phyloP scores from a whole-genome alignment of 1,140 invertebrate species.

The Drosophila arawakana region DNA sequence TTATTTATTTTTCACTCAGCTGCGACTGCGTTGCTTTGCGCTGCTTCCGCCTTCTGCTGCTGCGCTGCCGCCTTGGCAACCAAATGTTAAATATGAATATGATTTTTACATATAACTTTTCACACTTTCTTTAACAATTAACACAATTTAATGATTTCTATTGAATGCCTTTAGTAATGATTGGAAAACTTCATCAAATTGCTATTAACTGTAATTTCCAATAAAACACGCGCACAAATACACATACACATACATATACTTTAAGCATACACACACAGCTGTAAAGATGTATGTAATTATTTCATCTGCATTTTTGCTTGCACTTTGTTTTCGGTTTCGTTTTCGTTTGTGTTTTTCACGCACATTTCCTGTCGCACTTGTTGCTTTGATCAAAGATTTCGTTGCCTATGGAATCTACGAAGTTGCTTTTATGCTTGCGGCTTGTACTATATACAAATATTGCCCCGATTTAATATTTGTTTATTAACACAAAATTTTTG shows the following conservation, averaged over 20 bases:
- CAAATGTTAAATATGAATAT: slow-evolving; percentile 6
- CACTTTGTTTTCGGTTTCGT: slow-evolving; percentile 55
- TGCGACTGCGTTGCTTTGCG: slow-evolving; percentile 25
- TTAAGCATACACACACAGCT: background rate
- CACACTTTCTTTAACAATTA: slow-evolving; percentile 62
- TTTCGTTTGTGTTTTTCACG: slow-evolving; percentile 44
- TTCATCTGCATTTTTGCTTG: slow-evolving; percentile 35
- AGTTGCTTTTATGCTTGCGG: slow-evolving; percentile 33
- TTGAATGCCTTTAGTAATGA: slow-evolving; percentile 34
- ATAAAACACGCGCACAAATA: slow-evolving; percentile 28
- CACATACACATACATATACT: slow-evolving; percentile 16
- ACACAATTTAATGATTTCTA: slow-evolving; percentile 56
- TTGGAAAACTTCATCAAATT: slow-evolving; percentile 49
- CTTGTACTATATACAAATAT: slow-evolving; percentile 28
- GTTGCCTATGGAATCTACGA: slow-evolving; percentile 7
- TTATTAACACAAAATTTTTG: slow-evolving; percentile 37
- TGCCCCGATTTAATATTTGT: slow-evolving; percentile 41
- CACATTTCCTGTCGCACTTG: slow-evolving; percentile 53
- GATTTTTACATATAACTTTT: slow-evolving; percentile 15
- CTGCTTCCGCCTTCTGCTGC: slow-evolving; percentile 21
- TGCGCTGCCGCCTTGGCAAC: slow-evolving; percentile 1
- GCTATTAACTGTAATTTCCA: slow-evolving; percentile 57
- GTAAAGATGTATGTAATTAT: slow-evolving; percentile 14
- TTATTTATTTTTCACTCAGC: slow-evolving; percentile 29
- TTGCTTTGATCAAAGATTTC: slow-evolving; percentile 33